These are phyloP conservation scores for Microcebus murinus DNA, from an alignment of 2,113 vertebrate species.

Conservation along the genomic window DNA sequence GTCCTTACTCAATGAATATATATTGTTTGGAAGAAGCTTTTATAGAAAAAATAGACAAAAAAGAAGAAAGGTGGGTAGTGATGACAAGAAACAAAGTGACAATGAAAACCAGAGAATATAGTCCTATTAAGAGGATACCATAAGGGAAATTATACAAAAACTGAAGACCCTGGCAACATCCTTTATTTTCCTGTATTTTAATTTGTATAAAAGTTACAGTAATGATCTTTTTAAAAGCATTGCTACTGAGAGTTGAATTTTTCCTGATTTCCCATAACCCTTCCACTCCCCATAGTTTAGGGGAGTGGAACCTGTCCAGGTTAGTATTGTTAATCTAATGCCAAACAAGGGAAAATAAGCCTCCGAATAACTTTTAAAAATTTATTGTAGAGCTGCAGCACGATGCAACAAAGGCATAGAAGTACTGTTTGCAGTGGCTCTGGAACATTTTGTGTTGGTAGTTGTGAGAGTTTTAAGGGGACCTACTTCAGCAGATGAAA, in stretches of 20 bases:
- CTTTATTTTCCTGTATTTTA: background rate
- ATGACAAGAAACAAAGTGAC: background rate
- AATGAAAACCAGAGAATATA: background rate
- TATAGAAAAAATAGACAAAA: background rate
- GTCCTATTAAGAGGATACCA: background rate
- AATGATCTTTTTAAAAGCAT: conserved; percentile 38
- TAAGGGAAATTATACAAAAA: background rate
- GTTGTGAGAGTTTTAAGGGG: conserved; percentile 95
- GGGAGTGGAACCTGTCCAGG: too few relatives aligned
- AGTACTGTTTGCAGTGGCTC: conserved; percentile 94
- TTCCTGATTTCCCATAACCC: background rate
- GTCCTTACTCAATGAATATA: background rate
- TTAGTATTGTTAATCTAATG: background rate
- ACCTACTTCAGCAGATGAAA: conserved; percentile 93
- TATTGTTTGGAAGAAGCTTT: background rate
- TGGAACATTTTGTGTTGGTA: conserved; percentile 97
- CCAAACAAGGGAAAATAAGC: conserved; percentile 9
- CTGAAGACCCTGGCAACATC: too few relatives aligned
- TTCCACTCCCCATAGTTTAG: background rate
- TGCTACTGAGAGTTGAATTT: conserved; percentile 27
- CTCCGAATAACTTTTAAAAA: background rate
- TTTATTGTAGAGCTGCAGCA: conserved; percentile 90
- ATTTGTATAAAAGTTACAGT: background rate
- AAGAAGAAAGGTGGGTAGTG: background rate
- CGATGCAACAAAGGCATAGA: conserved; percentile 98